Percentiles rank a stretch among this genome's conserved stretches.
Evolutionary conservation across 2,888 invertebrate genomes (phyloP).

Genomic region (Crioceris asparagi): DNA sequence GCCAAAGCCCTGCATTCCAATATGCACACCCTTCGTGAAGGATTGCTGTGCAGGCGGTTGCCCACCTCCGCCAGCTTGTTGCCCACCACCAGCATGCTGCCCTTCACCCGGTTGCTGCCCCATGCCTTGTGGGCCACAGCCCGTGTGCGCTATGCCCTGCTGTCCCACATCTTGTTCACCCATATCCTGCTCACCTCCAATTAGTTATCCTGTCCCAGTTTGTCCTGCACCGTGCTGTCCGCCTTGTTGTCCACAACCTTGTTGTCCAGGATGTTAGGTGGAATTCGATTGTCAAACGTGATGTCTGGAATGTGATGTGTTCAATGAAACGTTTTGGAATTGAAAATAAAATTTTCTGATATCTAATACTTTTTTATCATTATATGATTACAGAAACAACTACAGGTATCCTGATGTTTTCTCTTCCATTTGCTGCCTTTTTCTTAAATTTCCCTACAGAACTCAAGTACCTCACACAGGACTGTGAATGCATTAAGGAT

Average conservation of each 20-base stretch:
- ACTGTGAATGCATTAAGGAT: too few relatives aligned
- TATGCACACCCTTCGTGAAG: constrained; percentile 32
- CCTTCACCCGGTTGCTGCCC: background rate
- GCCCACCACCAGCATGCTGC: constrained; percentile 5
- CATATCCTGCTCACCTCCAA: constrained; percentile 12
- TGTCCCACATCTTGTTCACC: constrained; percentile 27
- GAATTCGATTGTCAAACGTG: too few relatives aligned
- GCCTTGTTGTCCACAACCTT: constrained; percentile 5
- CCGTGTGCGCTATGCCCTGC: background rate
- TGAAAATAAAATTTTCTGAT: background rate
- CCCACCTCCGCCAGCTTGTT: constrained; percentile 7
- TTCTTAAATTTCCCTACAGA: too few relatives aligned
- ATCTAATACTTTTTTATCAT: too few relatives aligned
- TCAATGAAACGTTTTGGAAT: background rate
- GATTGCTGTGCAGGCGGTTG: constrained; percentile 6
- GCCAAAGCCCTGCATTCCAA: constrained; percentile 47
- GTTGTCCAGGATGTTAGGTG: too few relatives aligned
- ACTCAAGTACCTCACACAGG: too few relatives aligned
- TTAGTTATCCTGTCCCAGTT: constrained; percentile 23
- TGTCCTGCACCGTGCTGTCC: constrained; percentile 35
- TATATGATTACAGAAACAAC: too few relatives aligned
- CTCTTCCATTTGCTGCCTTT: too few relatives aligned
- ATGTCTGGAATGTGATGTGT: background rate
- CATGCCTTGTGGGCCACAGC: background rate
- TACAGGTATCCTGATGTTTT: too few relatives aligned